Conservation (phyloP, 2,113 vertebrate species). For the Saguinus imperator region DNA sequence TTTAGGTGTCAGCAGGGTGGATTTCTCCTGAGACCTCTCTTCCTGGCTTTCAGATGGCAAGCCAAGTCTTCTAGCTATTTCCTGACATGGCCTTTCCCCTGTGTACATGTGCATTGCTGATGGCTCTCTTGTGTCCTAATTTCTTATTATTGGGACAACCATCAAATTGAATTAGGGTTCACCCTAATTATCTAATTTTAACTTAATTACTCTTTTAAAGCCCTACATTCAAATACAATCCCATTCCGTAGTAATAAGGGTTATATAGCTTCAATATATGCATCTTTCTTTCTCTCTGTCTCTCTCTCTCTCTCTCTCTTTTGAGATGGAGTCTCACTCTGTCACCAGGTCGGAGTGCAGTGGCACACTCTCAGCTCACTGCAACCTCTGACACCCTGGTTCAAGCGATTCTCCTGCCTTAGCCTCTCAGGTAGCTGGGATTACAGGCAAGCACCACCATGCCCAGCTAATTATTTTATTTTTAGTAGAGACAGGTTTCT, state of each 20-base stretch:
- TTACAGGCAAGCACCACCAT: too few relatives aligned
- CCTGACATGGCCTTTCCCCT: neutral
- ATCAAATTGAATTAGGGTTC: neutral
- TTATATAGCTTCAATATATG: neutral
- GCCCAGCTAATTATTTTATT: too few relatives aligned
- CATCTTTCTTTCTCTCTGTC: neutral
- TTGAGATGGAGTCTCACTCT: too few relatives aligned
- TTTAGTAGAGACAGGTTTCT: too few relatives aligned
- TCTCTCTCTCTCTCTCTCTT: too few relatives aligned
- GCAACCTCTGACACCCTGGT: too few relatives aligned
- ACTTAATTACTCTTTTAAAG: neutral
- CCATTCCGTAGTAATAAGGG: neutral
- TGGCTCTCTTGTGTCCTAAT: neutral
- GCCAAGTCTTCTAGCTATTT: neutral
- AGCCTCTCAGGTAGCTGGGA: too few relatives aligned
- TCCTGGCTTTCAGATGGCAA: neutral
- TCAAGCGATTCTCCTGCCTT: too few relatives aligned
- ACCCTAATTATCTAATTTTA: neutral
- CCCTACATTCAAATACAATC: neutral
- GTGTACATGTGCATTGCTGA: too few relatives aligned
- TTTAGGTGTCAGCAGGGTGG: neutral
- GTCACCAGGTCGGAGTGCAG: too few relatives aligned
- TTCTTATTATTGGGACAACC: neutral
- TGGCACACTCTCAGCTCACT: too few relatives aligned
- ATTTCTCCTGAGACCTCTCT: neutral